A percentile compares a stretch with the other conserved stretches of the same genome.
phyloP scores from a whole-genome alignment of 2,797 vertebrate genomes.

The Menidia menidia region DNA sequence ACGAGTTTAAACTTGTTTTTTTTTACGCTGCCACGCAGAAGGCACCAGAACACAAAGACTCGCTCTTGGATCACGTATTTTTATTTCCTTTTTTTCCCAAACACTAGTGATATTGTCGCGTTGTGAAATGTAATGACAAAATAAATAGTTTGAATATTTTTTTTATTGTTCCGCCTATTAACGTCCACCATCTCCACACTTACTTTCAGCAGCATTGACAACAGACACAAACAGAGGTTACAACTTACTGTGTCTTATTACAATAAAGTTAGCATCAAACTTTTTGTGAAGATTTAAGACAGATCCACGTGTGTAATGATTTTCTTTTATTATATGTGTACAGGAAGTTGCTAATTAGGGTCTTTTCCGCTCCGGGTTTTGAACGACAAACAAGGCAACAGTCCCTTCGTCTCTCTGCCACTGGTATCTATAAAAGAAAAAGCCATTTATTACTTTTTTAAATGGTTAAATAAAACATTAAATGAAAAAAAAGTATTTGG shows the following conservation, averaged over 20 bases:
- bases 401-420: slow-evolving; percentile 87
- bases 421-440: slow-evolving; percentile 79
- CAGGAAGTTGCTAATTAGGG: slow-evolving; percentile 46
- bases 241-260: too few species aligned
- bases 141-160: not conserved
- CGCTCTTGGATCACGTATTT: not conserved
- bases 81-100: not conserved
- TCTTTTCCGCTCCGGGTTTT: slow-evolving; percentile 90
- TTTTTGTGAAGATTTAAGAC: not conserved
- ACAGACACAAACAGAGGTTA: not conserved
- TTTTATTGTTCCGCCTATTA: not conserved
- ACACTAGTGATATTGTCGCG: too few species aligned
- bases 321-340: not conserved
- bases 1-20: slow-evolving; percentile 16
- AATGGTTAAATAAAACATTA: not conserved
- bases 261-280: not conserved
- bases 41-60: too few species aligned
- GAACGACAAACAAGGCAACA: slow-evolving; percentile 85
- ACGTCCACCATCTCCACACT: not conserved
- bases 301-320: not conserved
- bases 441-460: not conserved
- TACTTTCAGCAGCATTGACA: not conserved
- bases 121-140: not conserved
- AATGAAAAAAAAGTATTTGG: not conserved
- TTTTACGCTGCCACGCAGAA: not conserved